These are phyloP conservation scores for cattle (Bos taurus) DNA, from an alignment of 2,113 vertebrate genomes.

Conservation along the genomic window DNA sequence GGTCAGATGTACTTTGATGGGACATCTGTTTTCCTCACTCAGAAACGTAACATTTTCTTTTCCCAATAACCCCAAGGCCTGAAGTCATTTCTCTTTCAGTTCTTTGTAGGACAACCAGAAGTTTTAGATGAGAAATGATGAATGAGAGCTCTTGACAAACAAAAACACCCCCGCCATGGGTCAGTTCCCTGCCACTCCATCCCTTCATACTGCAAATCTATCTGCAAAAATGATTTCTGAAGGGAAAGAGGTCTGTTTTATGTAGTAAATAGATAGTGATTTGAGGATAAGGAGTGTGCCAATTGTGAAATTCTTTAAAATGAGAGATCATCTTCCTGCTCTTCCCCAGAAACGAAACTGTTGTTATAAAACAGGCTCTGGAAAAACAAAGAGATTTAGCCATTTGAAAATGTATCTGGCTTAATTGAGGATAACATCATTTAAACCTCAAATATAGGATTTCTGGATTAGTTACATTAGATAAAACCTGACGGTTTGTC, in stretches of 20 bases:
- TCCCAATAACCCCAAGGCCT: slow-evolving; percentile 50
- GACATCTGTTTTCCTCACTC: slow-evolving; percentile 51
- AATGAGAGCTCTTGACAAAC: background rate
- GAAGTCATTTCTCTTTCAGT: slow-evolving; percentile 39
- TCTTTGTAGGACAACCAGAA: slow-evolving; percentile 25
- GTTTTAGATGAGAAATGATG: slow-evolving; percentile 10
- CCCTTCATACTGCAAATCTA: background rate
- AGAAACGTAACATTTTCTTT: slow-evolving; percentile 56
- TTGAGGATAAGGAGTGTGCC: background rate
- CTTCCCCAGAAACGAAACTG: background rate
- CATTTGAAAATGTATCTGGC: background rate
- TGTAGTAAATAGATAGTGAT: background rate
- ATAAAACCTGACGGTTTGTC: background rate
- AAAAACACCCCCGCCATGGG: background rate
- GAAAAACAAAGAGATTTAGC: background rate
- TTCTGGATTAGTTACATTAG: background rate
- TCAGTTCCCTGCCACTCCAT: background rate
- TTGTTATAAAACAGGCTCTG: background rate
- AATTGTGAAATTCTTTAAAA: background rate
- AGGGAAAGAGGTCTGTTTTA: background rate
- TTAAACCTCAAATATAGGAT: slow-evolving; percentile 31
- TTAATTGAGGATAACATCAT: background rate
- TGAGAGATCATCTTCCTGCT: background rate
- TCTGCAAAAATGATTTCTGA: background rate
- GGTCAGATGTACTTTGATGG: slow-evolving; percentile 50